Conservation (phyloP, 2,797 vertebrate species). For the Pampus argenteus region DNA sequence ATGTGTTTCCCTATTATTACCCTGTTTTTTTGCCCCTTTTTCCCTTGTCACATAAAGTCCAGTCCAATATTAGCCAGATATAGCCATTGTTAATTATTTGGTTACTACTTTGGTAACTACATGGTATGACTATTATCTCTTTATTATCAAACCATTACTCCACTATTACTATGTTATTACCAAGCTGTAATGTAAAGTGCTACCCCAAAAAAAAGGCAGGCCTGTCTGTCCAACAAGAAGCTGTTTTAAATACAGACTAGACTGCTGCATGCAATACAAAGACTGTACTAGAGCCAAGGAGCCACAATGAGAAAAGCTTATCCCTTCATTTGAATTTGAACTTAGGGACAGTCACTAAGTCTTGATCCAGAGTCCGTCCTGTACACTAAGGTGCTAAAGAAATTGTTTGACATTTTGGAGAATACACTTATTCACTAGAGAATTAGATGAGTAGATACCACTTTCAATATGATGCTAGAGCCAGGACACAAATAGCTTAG, state of each 20-base stretch:
- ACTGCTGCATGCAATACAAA: neutral
- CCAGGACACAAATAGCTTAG: neutral
- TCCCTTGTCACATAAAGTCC: too few relatives aligned
- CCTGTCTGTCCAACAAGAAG: neutral
- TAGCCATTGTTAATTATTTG: too few relatives aligned
- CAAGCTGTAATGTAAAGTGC: too few relatives aligned
- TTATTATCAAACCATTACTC: too few relatives aligned
- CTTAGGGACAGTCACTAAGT: neutral
- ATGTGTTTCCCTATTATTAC: too few relatives aligned
- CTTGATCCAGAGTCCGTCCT: neutral
- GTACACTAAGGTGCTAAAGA: neutral
- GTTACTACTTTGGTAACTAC: too few relatives aligned
- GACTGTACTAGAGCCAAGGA: neutral
- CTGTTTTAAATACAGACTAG: constrained; percentile 1
- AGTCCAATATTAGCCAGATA: too few relatives aligned
- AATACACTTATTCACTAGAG: neutral
- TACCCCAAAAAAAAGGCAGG: too few relatives aligned
- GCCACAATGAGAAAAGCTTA: constrained; percentile 14
- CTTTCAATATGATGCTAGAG: neutral
- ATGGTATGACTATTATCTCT: too few relatives aligned
- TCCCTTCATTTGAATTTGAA: neutral
- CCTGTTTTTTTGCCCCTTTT: too few relatives aligned
- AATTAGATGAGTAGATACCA: neutral
- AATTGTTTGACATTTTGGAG: neutral
- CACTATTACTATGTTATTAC: too few relatives aligned